phyloP scores from a whole-genome alignment of 2,888 invertebrate species.

The Hydraecia micacea region DNA sequence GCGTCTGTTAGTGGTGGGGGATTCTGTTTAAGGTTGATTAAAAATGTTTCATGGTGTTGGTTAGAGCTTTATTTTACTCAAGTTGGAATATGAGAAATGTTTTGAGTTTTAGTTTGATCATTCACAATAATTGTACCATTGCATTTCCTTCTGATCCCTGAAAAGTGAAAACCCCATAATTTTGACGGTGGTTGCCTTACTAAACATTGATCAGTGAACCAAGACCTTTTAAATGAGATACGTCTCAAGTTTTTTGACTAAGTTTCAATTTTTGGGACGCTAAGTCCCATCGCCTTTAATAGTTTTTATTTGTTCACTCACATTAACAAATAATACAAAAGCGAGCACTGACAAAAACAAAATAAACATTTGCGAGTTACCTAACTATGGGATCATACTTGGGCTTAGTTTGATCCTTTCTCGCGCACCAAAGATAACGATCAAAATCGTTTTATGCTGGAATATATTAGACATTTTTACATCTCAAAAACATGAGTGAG shows the following conservation, averaged over 20 bases:
- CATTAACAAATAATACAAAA: conserved; percentile 7
- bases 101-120: too few species aligned
- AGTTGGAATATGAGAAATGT: neutral
- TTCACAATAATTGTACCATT: too few species aligned
- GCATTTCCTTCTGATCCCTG: too few species aligned
- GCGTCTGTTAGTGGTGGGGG: conserved; percentile 11
- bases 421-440: conserved; percentile 41
- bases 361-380: neutral
- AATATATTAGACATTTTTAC: conserved; percentile 59
- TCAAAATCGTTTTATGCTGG: conserved; percentile 49
- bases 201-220: too few species aligned
- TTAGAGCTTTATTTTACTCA: neutral
- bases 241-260: too few species aligned
- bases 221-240: too few species aligned
- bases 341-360: neutral
- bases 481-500: conserved; percentile 53
- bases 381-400: conserved; percentile 13
- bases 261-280: too few species aligned
- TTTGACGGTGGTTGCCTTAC: too few species aligned
- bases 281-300: too few species aligned
- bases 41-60: conserved; percentile 27
- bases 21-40: conserved; percentile 26
- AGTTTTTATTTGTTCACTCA: neutral
- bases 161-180: too few species aligned
- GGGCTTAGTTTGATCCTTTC: conserved; percentile 22